Percentiles rank a stretch among this genome's conserved stretches.
Evolutionary conservation across 1,140 invertebrate genomes (phyloP).

Genomic region (Cydia pomonella): DNA sequence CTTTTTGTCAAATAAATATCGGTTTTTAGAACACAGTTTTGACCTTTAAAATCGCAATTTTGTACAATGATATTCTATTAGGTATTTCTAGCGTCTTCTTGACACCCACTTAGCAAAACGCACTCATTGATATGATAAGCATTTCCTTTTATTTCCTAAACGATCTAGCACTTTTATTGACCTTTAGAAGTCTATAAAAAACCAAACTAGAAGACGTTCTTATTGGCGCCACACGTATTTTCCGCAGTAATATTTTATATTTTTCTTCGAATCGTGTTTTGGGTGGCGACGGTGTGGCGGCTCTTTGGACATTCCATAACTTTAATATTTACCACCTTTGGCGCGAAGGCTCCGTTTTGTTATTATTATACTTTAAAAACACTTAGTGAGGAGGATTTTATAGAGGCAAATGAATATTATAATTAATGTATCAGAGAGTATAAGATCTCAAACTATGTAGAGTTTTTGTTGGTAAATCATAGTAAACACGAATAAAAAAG

Average conservation of each 20-base stretch:
- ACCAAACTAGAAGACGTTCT: slow-evolving; percentile 4
- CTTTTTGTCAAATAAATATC: too few relatives aligned
- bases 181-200: slow-evolving; percentile 21
- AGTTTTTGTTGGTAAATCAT: background rate
- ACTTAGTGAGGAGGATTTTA: background rate
- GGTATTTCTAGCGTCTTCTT: background rate
- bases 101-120: background rate
- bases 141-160: slow-evolving; percentile 8
- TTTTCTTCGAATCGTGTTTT: slow-evolving; percentile 62
- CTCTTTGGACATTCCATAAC: slow-evolving; percentile 55
- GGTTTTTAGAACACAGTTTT: too few relatives aligned
- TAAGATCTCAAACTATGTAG: background rate
- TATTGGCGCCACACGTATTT: slow-evolving; percentile 14
- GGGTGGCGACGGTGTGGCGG: slow-evolving; percentile 58
- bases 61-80: background rate
- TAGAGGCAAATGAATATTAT: too few relatives aligned
- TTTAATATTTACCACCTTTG: slow-evolving; percentile 25
- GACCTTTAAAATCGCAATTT: too few relatives aligned
- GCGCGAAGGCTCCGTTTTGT: background rate
- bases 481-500: too few relatives aligned
- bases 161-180: slow-evolving; percentile 25
- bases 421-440: background rate
- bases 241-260: slow-evolving; percentile 29
- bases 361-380: slow-evolving; percentile 1
- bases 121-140: background rate